Evolutionary conservation across 2,113 vertebrate species (phyloP).

Genomic region (Psittacara wagleri): DNA sequence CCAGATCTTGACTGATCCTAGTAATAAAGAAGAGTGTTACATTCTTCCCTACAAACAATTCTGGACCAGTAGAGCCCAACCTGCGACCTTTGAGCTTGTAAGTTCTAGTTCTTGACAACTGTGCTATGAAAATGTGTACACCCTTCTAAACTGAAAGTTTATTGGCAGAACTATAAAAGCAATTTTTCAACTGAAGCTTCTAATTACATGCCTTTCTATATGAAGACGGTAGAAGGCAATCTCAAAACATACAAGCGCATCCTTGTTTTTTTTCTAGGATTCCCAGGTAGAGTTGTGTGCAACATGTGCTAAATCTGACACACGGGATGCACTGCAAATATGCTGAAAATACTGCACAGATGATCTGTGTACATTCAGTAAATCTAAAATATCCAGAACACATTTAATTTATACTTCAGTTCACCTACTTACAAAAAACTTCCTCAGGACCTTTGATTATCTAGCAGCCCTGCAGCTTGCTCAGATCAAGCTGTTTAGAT

Average conservation of each 20-base stretch:
- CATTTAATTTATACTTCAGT: background rate
- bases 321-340: background rate
- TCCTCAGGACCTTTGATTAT: background rate
- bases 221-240: background rate
- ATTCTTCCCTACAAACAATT: background rate
- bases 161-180: background rate
- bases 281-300: background rate
- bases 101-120: background rate
- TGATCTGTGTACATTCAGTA: background rate
- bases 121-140: background rate
- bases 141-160: background rate
- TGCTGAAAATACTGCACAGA: background rate
- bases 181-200: background rate
- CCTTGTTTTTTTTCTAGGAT: background rate
- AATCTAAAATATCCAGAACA: background rate
- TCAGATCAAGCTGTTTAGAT: background rate
- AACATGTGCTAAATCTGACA: background rate
- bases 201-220: background rate
- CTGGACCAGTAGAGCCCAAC: background rate
- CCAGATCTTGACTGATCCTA: slow-evolving; percentile 99
- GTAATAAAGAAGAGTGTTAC: slow-evolving; percentile 63
- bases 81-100: background rate
- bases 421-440: background rate
- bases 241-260: background rate
- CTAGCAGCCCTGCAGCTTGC: background rate